phyloP scores from a whole-genome alignment of 2,888 invertebrate species.

The Baccha elongata region DNA sequence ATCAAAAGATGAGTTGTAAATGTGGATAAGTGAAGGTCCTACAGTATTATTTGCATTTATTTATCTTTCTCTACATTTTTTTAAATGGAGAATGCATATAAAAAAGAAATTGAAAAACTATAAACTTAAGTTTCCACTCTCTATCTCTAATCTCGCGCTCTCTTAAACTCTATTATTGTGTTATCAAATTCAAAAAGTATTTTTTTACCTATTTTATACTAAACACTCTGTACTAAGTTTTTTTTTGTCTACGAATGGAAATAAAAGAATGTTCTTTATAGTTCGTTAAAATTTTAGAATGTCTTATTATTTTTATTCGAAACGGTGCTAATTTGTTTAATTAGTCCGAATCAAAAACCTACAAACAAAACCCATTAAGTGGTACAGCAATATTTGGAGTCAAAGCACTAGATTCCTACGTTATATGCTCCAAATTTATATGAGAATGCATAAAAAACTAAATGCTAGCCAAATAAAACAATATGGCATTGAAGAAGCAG shows the following conservation, averaged over 20 bases:
- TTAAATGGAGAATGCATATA: background rate
- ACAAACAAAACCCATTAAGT: too few species aligned
- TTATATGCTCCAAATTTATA: too few species aligned
- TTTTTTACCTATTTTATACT: slow-evolving; percentile 8
- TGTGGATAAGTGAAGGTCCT: background rate
- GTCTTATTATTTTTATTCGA: background rate
- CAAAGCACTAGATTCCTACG: too few species aligned
- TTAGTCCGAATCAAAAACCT: too few species aligned
- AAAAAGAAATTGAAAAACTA: background rate
- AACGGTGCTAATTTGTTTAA: background rate
- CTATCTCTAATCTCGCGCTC: background rate
- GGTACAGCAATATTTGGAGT: too few species aligned
- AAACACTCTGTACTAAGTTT: slow-evolving; percentile 2
- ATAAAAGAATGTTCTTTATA: slow-evolving; percentile 9
- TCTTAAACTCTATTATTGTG: background rate
- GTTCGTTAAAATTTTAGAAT: background rate
- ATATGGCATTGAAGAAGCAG: too few species aligned
- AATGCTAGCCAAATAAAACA: too few species aligned
- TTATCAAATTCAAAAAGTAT: slow-evolving; percentile 13
- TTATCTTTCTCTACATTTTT: slow-evolving; percentile 40
- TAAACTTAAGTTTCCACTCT: background rate
- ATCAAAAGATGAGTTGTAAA: slow-evolving; percentile 59
- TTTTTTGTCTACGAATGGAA: background rate
- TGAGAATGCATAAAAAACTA: too few species aligned
- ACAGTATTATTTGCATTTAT: background rate